Conservation (phyloP, 1,140 invertebrate species). For the Brachionus sp. region DNA sequence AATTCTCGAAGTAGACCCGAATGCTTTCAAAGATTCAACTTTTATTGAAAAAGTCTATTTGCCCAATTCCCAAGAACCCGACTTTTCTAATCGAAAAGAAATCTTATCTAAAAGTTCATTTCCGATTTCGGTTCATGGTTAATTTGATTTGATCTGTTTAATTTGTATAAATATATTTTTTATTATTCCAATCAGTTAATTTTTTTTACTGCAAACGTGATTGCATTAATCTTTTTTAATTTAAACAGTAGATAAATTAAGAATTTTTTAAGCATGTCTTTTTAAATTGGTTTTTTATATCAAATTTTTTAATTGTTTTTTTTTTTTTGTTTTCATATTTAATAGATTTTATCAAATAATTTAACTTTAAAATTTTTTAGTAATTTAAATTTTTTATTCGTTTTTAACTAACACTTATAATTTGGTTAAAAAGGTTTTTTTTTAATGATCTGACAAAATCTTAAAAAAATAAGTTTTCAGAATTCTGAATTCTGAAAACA, state of each 20-base stretch:
- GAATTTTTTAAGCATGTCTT: background rate
- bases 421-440: no score
- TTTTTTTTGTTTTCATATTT: background rate
- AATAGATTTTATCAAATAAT: no score
- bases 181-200: background rate
- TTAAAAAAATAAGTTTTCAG: no score
- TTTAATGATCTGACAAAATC: no score
- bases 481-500: no score
- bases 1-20: conserved; percentile 8
- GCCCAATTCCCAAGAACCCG: conserved; percentile 17
- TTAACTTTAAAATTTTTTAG: no score
- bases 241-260: background rate
- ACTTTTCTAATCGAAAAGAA: background rate
- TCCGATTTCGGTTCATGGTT: background rate
- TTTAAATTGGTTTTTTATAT: background rate
- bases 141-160: background rate
- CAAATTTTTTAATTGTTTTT: background rate
- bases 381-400: no score
- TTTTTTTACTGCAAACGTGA: background rate
- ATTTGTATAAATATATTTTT: background rate
- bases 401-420: no score
- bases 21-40: background rate
- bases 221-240: background rate
- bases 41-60: conserved; percentile 20
- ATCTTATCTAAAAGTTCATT: background rate